Base-by-base conservation (phyloP, 2,113 vertebrate genomes). In the Paralichthys olivaceus region DNA sequence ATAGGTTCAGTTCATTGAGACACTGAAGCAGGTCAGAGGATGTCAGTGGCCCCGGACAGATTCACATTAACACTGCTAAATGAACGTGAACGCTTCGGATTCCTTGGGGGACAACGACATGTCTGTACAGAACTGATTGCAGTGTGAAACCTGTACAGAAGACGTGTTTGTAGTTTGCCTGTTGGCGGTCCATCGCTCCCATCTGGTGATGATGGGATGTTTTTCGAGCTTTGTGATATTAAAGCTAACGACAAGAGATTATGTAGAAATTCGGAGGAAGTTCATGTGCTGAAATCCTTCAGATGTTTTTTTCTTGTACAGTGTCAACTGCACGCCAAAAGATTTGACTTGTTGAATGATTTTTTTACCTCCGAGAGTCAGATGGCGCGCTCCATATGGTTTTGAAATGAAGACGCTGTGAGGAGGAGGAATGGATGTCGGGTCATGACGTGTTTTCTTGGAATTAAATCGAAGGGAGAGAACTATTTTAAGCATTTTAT, bases 401-500 rank as follows among this genome's bases (percentile, higher is more conserved):
- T 14, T 5, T 17, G 34, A 61, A 62, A 32, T 51, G 57, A 62
- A n/a, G 23, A 37, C 14, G 2, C 14, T 7, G 8, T 6, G 14
- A n/a, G 2, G 13, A 47, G 13, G 20, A 58, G n/a, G 7, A 34
- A 23, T 51, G 25, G 20, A 22, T 58, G 49, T 3, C 7, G 20
- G 20, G 14, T 64, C n/a, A 9, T 47, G 45, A 49, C 5, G 6
- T 20, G 45, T 49, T 49, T 19, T 49, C 45, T 7, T 49, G 45
- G 45, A 49, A 49, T 49, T 2, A 49, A 5, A 49, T 49, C 4
- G 5, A 43, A 20, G 45, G 15, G 45, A 49, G 45, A 45, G 12
- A 45, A 45, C 19, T 49, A 15, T 49, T 49, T 15, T 49, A 40
- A 49, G 45, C 4, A 49, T 77, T 80, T 68, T 29, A 80, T 85